Evolutionary conservation across 1,140 invertebrate species (phyloP), one percentile per base, ranked within the genome.

Genomic region (Neodiprion pinetum): DNA sequence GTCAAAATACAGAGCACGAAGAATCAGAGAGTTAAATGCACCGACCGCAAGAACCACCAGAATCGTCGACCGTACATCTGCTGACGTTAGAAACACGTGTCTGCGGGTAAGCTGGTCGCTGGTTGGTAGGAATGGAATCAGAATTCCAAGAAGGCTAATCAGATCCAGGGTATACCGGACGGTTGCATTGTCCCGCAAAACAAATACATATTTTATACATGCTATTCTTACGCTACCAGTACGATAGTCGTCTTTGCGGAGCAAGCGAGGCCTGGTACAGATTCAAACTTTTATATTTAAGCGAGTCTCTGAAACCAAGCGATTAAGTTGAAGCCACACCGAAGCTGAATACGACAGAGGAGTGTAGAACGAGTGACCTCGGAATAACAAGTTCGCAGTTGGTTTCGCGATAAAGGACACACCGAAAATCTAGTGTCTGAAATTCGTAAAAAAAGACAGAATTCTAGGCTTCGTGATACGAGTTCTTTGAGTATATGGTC

Each of bases 131-230:
- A 61, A 61, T 61, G 53, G 53, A 17, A 61, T 61, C 53, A 61
- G 53, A 61, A 61, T 61, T 61, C 53, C 53, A 61, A 61, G 53
- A 61, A 61, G 53, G 53, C 53, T 61, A 61, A 61, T 61, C 53
- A 61, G 53, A 61, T 61, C 53, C 53, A 61, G 53, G 11, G 53
- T 61, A 14, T 61, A 61, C 53, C n/a, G 53, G 8, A 61, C 53
- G 53, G 53, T 17, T 61, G 53, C 53, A 61, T 61, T 61, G 53
- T 61, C 53, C 53, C n/a, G 53, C n/a, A 17, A 17, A 61, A 61
- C 53, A 61, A 61, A 61, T 61, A 61, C 53, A 61, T 61, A 61
- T 61, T 61, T 61, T 61, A 61, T 61, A 61, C 53, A 61, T 17
- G 53, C 53, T 61, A 61, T 61, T 17, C 53, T 61, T 61, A 61